Base-by-base conservation (phyloP, 2,888 invertebrate species). In the Ectemnius continuus region DNA sequence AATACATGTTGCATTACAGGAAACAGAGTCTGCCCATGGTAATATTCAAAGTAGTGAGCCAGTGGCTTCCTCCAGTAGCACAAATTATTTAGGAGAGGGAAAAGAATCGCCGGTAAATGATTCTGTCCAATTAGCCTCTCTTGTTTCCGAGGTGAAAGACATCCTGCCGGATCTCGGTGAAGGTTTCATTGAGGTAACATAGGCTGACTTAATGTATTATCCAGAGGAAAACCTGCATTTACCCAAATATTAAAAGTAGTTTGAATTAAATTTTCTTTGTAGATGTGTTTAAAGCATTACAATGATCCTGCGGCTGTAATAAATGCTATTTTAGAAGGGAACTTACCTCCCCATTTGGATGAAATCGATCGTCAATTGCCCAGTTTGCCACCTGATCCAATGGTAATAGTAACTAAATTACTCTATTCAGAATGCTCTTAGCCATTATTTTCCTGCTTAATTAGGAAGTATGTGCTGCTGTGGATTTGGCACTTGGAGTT, bases 161-260 rank as follows among this genome's bases (percentile, higher is more conserved):
- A 90, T 98, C 70, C 91, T 98, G 59, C 96, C 96, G 2, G 94
- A 97, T 91, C 92, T 97, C 61, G 97, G 97, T 0, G 95, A 95
- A 85, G 96, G 93, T 46, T 94, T 94, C 84, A 92, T 94, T 65
- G 91, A 93, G 90, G 93, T 93, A 87, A 70, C 26, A 61, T 13
- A 61, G n/a, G 28, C 1, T 1, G 4, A 23, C 23, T 2, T 23
- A 36, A 11, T 8, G 36, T 8, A 36, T 36, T 36, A 36, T 6
- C 11, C 11, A 11, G 1, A 36, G 11, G 36, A 36, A 36, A 36
- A 36, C 2, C 0, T 6, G 11, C 1, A 36, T 36, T 8, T 4
- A 36, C 6, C 36, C 8, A 36, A 36, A 36, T 36, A 36, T 11
- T 36, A 36, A 36, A 6, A 6, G 1, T 36, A 36, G 36, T 36